These are phyloP conservation scores for Amblyjoppa fuscipennis DNA, from an alignment of 2,888 invertebrate species.

Conservation along the genomic window DNA sequence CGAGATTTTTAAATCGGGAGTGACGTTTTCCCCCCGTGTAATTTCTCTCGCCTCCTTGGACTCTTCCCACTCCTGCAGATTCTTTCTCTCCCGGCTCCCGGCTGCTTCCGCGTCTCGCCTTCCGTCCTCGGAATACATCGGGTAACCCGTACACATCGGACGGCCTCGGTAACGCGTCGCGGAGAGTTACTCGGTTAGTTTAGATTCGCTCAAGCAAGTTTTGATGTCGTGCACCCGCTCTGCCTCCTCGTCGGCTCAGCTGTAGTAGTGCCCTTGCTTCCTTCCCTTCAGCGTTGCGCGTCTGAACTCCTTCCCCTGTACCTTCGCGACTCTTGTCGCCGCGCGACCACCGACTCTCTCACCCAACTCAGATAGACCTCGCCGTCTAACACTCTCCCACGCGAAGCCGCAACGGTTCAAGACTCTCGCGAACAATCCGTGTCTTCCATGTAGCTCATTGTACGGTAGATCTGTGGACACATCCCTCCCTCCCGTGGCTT, in stretches of 20 bases:
- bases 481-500: slow-evolving; percentile 5
- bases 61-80: not conserved
- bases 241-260: slow-evolving; percentile 50
- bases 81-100: not conserved
- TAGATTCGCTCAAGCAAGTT: slow-evolving; percentile 82
- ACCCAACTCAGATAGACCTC: slow-evolving; percentile 59
- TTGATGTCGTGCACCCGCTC: slow-evolving; percentile 79
- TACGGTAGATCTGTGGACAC: slow-evolving; percentile 29
- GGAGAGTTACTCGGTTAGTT: slow-evolving; percentile 82
- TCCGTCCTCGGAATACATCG: slow-evolving; percentile 69
- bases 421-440: slow-evolving; percentile 44
- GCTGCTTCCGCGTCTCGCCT: slow-evolving; percentile 70
- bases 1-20: too few relatives aligned
- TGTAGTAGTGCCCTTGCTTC: slow-evolving; percentile 18
- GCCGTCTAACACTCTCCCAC: slow-evolving; percentile 47
- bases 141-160: slow-evolving; percentile 48
- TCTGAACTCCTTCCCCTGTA: slow-evolving; percentile 15
- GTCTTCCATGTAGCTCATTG: slow-evolving; percentile 20
- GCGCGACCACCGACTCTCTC: slow-evolving; percentile 41
- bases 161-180: slow-evolving; percentile 72
- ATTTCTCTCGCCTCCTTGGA: not conserved
- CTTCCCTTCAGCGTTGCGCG: not conserved
- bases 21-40: not conserved
- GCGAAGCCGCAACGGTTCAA: slow-evolving; percentile 39
- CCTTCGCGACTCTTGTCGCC: slow-evolving; percentile 52